Conservation (phyloP, 2,888 invertebrate species). For the Oscheius onirici region DNA sequence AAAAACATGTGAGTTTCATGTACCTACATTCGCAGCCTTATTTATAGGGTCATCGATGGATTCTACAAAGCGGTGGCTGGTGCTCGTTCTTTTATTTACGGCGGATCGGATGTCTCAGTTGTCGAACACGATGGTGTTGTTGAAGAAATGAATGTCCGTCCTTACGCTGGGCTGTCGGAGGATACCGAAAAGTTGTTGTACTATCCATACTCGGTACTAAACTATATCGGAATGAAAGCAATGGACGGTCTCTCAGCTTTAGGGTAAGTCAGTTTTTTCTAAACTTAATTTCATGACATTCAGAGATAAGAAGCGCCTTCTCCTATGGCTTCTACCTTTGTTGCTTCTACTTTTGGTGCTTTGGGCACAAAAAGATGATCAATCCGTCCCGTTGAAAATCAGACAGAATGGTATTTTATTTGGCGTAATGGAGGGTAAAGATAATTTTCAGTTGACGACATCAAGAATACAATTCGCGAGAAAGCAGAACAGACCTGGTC, state of each 20-base stretch:
- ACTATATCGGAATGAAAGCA: neutral
- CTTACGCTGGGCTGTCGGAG: no score
- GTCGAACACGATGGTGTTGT: no score
- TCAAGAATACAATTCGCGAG: no score
- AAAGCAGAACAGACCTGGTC: no score
- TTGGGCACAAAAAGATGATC: no score
- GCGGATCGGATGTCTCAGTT: no score
- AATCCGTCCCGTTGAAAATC: no score
- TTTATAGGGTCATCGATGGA: neutral
- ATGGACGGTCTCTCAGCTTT: neutral
- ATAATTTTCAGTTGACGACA: neutral
- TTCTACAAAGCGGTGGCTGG: neutral
- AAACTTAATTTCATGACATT: neutral
- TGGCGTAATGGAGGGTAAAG: neutral
- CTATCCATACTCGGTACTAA: neutral
- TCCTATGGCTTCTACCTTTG: slow-evolving; percentile 19
- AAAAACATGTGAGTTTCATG: neutral
- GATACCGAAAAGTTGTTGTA: no score
- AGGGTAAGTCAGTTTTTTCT: no score
- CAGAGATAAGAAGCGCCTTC: slow-evolving; percentile 12
- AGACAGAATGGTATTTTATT: no score
- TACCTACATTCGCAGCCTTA: neutral
- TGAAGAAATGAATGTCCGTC: no score
- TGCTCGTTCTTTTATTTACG: no score
- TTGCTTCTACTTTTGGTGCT: slow-evolving; percentile 14